Conservation (phyloP, 2,797 vertebrate genomes). For the Urocyon cinereoargenteus region DNA sequence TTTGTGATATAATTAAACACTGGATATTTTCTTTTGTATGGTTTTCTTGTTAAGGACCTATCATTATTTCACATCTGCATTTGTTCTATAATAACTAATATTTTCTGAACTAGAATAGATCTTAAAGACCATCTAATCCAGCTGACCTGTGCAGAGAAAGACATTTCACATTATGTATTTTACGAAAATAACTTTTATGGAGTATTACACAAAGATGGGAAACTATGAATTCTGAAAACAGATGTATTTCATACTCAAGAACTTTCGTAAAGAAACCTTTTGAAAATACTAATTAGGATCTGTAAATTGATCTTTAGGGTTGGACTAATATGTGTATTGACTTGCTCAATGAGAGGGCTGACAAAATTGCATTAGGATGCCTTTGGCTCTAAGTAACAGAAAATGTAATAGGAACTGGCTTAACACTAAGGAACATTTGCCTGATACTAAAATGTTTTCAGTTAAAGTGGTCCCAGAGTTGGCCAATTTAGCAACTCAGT, state of each 20-base stretch:
- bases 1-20: conserved; percentile 44
- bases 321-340: neutral
- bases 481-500: neutral
- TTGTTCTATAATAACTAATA: conserved; percentile 13
- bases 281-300: conserved; percentile 20
- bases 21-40: neutral
- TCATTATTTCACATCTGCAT: neutral
- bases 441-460: conserved; percentile 42
- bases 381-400: neutral
- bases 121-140: neutral
- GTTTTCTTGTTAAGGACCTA: neutral
- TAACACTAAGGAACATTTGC: neutral
- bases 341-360: neutral
- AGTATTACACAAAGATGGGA: neutral
- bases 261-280: neutral
- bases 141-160: neutral
- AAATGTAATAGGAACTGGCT: neutral
- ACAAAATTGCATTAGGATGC: neutral
- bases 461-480: neutral
- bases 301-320: neutral
- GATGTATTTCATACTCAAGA: neutral
- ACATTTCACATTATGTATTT: neutral
- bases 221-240: conserved; percentile 39
- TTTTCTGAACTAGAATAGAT: conserved; percentile 3
- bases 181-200: neutral